Percentiles rank a stretch among this genome's conserved stretches.
Evolutionary conservation across 1,140 invertebrate genomes (phyloP).

Genomic region (Drosophila lowei): DNA sequence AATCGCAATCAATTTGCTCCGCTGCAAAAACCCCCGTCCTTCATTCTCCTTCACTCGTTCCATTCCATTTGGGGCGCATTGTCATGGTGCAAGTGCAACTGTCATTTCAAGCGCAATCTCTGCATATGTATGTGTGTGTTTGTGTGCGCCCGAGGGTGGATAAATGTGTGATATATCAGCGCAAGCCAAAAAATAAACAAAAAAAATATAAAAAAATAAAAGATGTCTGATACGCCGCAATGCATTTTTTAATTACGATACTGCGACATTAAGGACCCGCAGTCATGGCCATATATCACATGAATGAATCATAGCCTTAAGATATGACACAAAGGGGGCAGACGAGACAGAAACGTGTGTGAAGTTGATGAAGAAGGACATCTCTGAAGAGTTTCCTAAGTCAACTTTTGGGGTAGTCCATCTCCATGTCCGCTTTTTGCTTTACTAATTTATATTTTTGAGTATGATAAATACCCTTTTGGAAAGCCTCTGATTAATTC

Average conservation of each 20-base stretch:
- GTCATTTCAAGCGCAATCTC: constrained; percentile 66
- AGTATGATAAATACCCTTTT: too few relatives aligned
- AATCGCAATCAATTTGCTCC: constrained; percentile 79
- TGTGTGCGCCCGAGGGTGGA: constrained; percentile 1
- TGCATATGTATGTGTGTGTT: constrained; percentile 27
- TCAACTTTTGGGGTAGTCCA: too few relatives aligned
- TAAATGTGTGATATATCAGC: constrained; percentile 49
- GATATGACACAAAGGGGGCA: not conserved
- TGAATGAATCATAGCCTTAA: constrained; percentile 47
- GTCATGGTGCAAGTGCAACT: constrained; percentile 65
- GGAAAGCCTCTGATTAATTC: too few relatives aligned
- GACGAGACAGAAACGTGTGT: too few relatives aligned
- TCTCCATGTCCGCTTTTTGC: too few relatives aligned
- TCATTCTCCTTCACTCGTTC: not conserved
- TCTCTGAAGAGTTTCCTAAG: too few relatives aligned
- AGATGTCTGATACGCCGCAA: constrained; percentile 50
- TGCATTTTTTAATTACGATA: constrained; percentile 79
- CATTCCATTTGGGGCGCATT: constrained; percentile 48
- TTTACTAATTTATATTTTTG: too few relatives aligned
- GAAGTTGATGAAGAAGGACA: too few relatives aligned
- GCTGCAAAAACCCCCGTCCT: constrained; percentile 33
- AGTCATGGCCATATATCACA: constrained; percentile 54
- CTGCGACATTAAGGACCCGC: constrained; percentile 69
- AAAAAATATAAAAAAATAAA: constrained; percentile 12
- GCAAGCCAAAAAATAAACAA: constrained; percentile 32